Evolutionary conservation across 2,113 vertebrate species (phyloP), one percentile per base, ranked within the genome.

Genomic region (Takifugu bimaculatus): DNA sequence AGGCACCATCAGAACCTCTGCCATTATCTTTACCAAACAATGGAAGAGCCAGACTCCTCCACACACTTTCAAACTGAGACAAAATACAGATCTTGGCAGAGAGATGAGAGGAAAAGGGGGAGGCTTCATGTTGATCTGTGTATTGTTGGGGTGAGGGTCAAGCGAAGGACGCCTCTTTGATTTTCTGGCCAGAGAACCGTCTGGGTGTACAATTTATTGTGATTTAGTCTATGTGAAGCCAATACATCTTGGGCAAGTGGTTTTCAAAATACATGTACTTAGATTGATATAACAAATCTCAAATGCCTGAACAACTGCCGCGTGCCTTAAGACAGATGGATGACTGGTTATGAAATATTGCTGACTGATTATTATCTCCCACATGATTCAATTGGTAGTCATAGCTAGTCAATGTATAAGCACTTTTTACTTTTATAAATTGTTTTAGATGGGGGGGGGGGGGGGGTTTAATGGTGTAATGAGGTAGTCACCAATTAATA

Each of bases 1-100:
- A 0, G 13, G 20, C 63, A 63, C 44, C 50, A 57, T 68, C 61
- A 63, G 59, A 60, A 55, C 48, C 35, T 35, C 1, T 52, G 42
- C 52, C 39, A 50, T 80, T 76, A 72, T 78, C 44, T 28, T 39
- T 45, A 55, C 69, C 60, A 64, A 77, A 83, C 76, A 88, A 83
- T 68, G 39, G 63, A 55, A 42, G 6, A 14, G 63, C 47, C 49
- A 2, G 64, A 73, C 61, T 82, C 57, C 64, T 75, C 57, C 56
- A 15, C 56, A 65, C 52, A 59, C 62, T 65, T 77, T 72, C 67
- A 81, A 65, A 79, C 54, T 44, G 14, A 58, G 61, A 66, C 59
- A 57, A 59, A 77, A 63, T 54, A 67, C 63, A 61, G 52, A 62
- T 70, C 63, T 82, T 83, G 79, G 83, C 74, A 77, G 29, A 2